phyloP scores from a whole-genome alignment of 2,113 vertebrate genomes.

The Catharus bicknelli region DNA sequence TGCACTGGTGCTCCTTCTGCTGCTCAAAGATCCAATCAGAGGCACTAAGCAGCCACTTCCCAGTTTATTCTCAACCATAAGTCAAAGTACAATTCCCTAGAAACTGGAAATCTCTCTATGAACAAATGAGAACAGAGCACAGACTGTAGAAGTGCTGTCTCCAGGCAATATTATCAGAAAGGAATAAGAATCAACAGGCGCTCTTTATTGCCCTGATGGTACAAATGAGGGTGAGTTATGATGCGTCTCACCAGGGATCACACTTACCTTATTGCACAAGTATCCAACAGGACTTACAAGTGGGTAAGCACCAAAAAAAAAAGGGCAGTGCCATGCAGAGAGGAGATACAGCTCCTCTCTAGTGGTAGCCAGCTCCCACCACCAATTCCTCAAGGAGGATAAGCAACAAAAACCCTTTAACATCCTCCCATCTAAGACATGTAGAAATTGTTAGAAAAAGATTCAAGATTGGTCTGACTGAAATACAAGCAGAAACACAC shows the following conservation, averaged over 20 bases:
- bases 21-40: neutral
- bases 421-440: neutral
- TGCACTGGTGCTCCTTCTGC: neutral
- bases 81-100: neutral
- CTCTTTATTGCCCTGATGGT: neutral
- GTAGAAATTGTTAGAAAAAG: neutral
- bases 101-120: neutral
- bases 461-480: neutral
- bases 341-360: neutral
- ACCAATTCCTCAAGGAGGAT: neutral
- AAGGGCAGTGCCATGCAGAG: neutral
- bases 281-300: neutral
- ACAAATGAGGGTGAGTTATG: neutral
- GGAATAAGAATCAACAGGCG: neutral
- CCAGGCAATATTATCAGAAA: neutral
- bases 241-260: neutral
- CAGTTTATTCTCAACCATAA: neutral
- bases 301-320: neutral
- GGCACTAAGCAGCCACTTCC: neutral
- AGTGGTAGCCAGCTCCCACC: neutral
- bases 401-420: neutral
- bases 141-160: neutral
- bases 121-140: neutral
- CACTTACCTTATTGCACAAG: fast-evolving
- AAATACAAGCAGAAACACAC: neutral